Evolutionary conservation across 2,888 invertebrate species (phyloP), one percentile per base, ranked within the genome.

Genomic region (Pheosia tremula): DNA sequence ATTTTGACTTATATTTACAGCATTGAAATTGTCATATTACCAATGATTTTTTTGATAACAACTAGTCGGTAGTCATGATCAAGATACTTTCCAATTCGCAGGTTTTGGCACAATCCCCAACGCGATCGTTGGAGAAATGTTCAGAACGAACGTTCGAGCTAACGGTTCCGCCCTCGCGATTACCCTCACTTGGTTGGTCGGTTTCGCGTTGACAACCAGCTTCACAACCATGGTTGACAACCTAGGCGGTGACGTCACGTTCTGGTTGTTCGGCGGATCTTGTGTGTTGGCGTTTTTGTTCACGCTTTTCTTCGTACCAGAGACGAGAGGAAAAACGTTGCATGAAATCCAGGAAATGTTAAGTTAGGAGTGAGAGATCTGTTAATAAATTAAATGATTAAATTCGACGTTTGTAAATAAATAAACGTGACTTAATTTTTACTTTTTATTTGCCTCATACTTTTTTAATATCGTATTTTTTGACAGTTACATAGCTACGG

Each of bases 91-190:
- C 9, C 13, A 45, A 47, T 49, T 37, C 36, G 50, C 60, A 60
- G 60, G 60, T 11, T 60, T 60, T 5, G 60, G 60, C 4, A 83
- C 80, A 4, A 83, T 85, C 41, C 85, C 85, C 4, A 80, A 77
- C 41, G 80, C 82, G 0, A 76, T 85, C 5, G 78, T 80, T 0
- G 83, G 85, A 0, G 85, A 86, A 49, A 81, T 86, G 84, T 86
- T 82, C 65, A 68, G 79, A 4, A 71, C 79, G 0, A 84, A 84
- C 37, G 84, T 82, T 0, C 74, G 85, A 0, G 69, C 79, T 0
- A 78, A 77, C 4, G 84, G 82, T 0, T 83, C 84, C 2, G 74
- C 84, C 0, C 54, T 85, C 0, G 78, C 81, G 4, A 78, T 84
- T 43, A 80, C 83, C 0, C 57, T 80, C 39, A 79, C 78, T 8